Percentiles rank a stretch among this genome's conserved stretches.
Evolutionary conservation across 2,797 vertebrate genomes (phyloP).

Genomic region (Xenentodon cancila): DNA sequence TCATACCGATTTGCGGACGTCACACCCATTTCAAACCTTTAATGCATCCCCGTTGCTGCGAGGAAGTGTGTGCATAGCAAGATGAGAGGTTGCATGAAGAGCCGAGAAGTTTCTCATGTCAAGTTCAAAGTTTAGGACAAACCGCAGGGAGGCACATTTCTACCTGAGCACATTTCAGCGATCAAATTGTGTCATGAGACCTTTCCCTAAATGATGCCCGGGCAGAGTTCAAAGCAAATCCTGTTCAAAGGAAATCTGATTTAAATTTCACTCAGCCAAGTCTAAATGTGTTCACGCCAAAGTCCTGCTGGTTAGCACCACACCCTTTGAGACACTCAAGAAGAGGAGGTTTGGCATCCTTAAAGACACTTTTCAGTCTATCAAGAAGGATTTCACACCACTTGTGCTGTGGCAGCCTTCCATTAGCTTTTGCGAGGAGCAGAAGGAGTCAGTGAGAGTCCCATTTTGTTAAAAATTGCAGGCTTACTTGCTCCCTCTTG

Average conservation of each 20-base stretch:
- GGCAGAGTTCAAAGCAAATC: conserved; percentile 72
- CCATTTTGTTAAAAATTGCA: too few species aligned
- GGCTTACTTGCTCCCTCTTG: neutral
- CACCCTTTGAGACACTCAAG: conserved; percentile 66
- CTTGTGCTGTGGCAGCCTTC: conserved; percentile 56
- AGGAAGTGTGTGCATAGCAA: conserved; percentile 57
- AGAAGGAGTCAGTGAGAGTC: conserved; percentile 34
- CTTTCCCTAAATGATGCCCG: conserved; percentile 67
- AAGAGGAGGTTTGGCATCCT: conserved; percentile 53
- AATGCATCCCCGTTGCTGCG: conserved; percentile 59
- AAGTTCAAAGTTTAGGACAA: conserved; percentile 70
- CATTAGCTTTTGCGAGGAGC: conserved; percentile 39
- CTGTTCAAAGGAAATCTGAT: conserved; percentile 75
- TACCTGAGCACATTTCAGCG: conserved; percentile 66
- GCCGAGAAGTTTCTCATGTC: conserved; percentile 67
- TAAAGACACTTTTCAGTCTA: conserved; percentile 74
- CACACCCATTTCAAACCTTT: conserved; percentile 61
- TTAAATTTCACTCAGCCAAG: conserved; percentile 67
- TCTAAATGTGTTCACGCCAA: conserved; percentile 72
- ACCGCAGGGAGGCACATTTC: conserved; percentile 63
- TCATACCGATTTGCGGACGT: conserved; percentile 56
- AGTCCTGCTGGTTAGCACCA: conserved; percentile 66
- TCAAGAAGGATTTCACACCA: conserved; percentile 75
- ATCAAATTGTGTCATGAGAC: conserved; percentile 74
- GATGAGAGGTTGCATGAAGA: conserved; percentile 59